Evolutionary conservation across 2,797 vertebrate genomes (phyloP).

Genomic region (Lepilemur ruficaudatus): DNA sequence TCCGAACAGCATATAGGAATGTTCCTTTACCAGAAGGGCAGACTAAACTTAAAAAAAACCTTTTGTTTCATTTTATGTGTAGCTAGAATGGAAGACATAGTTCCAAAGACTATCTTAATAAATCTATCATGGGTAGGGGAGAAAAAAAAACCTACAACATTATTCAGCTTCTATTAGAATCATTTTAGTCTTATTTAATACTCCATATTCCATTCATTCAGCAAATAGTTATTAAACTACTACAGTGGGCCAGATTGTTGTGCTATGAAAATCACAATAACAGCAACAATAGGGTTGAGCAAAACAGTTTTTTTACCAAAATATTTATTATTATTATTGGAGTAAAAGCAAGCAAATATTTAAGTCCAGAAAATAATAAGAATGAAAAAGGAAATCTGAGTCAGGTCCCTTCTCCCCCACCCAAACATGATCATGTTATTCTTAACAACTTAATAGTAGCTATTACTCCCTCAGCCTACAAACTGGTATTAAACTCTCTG

Average conservation of each 20-base stretch:
- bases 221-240: neutral
- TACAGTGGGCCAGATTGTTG: neutral
- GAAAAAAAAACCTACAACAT: neutral
- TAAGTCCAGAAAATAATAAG: neutral
- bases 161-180: neutral
- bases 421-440: neutral
- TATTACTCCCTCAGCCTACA: neutral
- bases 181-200: neutral
- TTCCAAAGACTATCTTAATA: neutral
- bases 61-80: neutral
- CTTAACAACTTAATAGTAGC: neutral
- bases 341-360: slow-evolving; percentile 3
- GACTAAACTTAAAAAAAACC: neutral
- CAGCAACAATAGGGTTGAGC: neutral
- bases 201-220: neutral
- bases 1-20: neutral
- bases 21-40: neutral
- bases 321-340: neutral
- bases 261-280: neutral
- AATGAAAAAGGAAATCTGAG: neutral
- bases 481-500: neutral
- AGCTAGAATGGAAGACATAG: neutral
- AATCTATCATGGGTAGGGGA: neutral
- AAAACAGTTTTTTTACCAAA: neutral
- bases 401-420: neutral